phyloP scores from a whole-genome alignment of 2,113 vertebrate genomes.

The Equus przewalskii region DNA sequence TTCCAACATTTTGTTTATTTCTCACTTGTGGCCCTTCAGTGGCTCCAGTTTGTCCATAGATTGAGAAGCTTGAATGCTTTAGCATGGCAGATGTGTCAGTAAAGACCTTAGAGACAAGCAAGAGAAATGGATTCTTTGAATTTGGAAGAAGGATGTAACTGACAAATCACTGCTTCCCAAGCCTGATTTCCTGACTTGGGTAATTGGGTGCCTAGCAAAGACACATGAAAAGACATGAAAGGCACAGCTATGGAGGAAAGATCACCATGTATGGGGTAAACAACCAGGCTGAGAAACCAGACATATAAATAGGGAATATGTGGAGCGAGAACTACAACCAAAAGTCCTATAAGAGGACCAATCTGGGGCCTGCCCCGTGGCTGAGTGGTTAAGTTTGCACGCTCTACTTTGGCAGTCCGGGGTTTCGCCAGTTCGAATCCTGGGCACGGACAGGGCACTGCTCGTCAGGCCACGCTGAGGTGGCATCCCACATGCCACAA shows the following conservation, averaged over 20 bases:
- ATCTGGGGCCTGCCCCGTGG: not conserved
- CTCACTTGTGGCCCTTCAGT: not conserved
- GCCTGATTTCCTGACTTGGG: not conserved
- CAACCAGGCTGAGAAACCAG: not conserved
- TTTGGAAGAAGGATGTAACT: not conserved
- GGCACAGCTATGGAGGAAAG: not conserved
- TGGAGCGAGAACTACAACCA: not conserved
- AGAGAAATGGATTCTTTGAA: not conserved
- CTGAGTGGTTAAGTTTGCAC: no score
- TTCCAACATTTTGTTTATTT: not conserved
- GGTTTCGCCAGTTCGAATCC: no score
- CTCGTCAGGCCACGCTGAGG: no score
- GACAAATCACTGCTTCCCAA: not conserved
- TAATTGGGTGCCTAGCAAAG: not conserved
- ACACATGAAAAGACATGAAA: not conserved
- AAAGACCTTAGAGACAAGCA: not conserved
- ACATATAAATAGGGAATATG: not conserved
- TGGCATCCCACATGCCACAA: no score
- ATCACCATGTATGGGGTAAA: not conserved
- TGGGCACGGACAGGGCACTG: no score
- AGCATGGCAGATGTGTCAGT: not conserved
- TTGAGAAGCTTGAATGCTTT: not conserved
- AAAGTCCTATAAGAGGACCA: not conserved
- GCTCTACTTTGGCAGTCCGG: no score
- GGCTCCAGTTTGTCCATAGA: not conserved